Evolutionary conservation across 2,888 invertebrate species (phyloP).

Genomic region (Xestia rhomboidea): DNA sequence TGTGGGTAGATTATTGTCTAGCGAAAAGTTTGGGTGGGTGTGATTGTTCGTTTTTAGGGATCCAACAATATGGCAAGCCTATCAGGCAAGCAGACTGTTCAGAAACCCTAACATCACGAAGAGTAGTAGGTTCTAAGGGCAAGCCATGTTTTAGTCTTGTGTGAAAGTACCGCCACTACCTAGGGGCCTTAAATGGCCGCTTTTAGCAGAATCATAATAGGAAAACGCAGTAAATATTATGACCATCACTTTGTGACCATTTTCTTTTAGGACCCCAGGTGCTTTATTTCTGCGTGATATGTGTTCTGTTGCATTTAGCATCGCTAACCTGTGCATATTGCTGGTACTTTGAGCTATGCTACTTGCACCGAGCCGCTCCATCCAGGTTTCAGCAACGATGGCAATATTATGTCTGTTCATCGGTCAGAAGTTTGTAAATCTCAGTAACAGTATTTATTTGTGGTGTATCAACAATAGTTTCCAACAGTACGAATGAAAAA

Average conservation of each 20-base stretch:
- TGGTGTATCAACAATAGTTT: background rate
- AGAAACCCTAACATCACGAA: no score
- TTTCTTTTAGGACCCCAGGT: no score
- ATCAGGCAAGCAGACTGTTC: no score
- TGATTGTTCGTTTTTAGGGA: slow-evolving; percentile 18
- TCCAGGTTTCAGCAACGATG: background rate
- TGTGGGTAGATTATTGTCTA: slow-evolving; percentile 47
- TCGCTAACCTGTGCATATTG: background rate
- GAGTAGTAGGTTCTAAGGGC: no score
- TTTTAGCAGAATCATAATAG: no score
- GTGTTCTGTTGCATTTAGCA: background rate
- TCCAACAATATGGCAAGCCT: no score
- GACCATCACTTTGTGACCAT: no score
- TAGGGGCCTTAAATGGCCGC: no score
- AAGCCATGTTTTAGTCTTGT: no score
- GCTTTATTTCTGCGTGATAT: background rate
- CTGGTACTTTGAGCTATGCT: background rate
- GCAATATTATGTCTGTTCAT: background rate
- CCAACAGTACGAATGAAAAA: background rate
- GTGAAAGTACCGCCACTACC: no score
- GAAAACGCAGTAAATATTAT: no score
- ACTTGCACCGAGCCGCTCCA: background rate
- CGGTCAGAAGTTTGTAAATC: background rate
- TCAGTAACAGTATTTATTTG: background rate
- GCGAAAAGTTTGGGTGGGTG: slow-evolving; percentile 13